phyloP scores from a whole-genome alignment of 2,888 invertebrate genomes.

The Galerucella calmariensis region DNA sequence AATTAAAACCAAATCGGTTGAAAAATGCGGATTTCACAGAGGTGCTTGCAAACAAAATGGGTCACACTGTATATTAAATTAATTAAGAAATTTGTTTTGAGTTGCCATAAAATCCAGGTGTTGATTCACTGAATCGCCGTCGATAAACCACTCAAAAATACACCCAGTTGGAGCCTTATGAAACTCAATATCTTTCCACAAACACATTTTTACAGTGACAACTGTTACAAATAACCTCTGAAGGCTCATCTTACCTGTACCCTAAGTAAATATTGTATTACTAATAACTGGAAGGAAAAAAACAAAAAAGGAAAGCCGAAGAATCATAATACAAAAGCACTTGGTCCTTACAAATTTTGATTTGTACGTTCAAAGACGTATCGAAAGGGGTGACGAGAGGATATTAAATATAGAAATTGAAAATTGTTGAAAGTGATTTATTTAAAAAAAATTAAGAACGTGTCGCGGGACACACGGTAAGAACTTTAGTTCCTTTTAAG shows the following conservation, averaged over 20 bases:
- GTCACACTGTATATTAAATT: no score
- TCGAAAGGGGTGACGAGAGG: neutral
- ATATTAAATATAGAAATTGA: neutral
- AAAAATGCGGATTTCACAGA: no score
- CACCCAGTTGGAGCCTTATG: constrained; percentile 15
- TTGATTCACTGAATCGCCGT: neutral
- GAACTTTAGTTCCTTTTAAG: no score
- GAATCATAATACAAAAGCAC: constrained; percentile 6
- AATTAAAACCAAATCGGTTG: no score
- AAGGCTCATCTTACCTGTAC: constrained; percentile 27
- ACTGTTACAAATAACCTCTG: constrained; percentile 30
- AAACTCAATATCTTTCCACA: constrained; percentile 31
- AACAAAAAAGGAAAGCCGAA: constrained; percentile 18
- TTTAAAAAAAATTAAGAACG: no score
- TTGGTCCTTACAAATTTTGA: constrained; percentile 31
- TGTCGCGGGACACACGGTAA: no score
- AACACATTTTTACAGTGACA: constrained; percentile 28
- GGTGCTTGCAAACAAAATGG: no score
- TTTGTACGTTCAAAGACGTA: constrained; percentile 18
- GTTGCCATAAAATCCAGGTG: constrained; percentile 24
- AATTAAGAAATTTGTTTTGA: neutral
- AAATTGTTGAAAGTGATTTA: no score
- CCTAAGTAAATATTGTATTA: constrained; percentile 34
- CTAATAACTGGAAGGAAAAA: constrained; percentile 30
- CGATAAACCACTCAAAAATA: constrained; percentile 7